Percentiles rank a stretch among this genome's conserved stretches.
phyloP scores from a whole-genome alignment of 2,888 invertebrate genomes.

The Lottia gigantea region DNA sequence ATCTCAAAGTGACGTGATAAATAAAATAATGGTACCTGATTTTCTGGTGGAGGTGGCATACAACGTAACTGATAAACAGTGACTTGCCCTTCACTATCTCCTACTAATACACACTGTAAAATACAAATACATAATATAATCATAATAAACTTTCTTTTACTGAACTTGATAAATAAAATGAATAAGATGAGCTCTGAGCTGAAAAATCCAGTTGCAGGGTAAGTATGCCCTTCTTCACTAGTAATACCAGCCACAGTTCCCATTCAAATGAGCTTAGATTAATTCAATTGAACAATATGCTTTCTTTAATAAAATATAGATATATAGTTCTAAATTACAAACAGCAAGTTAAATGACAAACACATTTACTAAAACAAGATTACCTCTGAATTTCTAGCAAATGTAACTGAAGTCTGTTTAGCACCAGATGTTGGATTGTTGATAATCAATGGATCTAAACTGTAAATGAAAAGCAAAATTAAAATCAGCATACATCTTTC shows the following conservation, averaged over 20 bases:
- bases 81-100: constrained; percentile 66
- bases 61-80: constrained; percentile 61
- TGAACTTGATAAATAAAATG: too few relatives aligned
- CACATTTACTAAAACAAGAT: too few relatives aligned
- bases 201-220: too few relatives aligned
- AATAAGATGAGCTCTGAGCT: too few relatives aligned
- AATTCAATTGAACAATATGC: background rate
- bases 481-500: background rate
- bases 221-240: too few relatives aligned
- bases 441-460: constrained; percentile 65
- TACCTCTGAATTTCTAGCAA: constrained; percentile 65
- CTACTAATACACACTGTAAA: constrained; percentile 65
- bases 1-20: too few relatives aligned
- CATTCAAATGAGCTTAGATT: background rate
- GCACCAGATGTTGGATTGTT: constrained; percentile 54
- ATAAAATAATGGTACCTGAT: constrained; percentile 40
- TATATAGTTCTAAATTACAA: too few relatives aligned
- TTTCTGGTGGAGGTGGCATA: constrained; percentile 50
- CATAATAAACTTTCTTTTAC: background rate
- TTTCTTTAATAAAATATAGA: too few relatives aligned
- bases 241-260: background rate
- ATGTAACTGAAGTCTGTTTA: constrained; percentile 60
- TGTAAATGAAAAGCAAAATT: constrained; percentile 33
- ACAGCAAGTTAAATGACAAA: too few relatives aligned
- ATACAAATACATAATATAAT: background rate